A percentile compares a stretch with the other conserved stretches of the same genome.
Evolutionary conservation across 2,797 vertebrate genomes (phyloP).

Genomic region (Epinephelus coioides): DNA sequence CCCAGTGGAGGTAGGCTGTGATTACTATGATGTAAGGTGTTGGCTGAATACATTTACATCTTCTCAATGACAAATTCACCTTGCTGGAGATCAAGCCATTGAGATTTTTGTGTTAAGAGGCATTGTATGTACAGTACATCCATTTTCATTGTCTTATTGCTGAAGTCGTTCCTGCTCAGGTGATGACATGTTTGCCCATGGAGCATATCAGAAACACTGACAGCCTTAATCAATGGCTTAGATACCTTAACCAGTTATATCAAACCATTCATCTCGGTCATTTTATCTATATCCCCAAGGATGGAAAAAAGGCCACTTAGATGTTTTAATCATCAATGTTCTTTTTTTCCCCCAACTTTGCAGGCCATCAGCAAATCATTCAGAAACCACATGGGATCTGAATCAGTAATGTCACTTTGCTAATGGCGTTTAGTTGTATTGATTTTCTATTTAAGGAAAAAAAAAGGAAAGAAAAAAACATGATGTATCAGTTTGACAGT

Average conservation of each 20-base stretch:
- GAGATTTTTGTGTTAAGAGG: conserved; percentile 43
- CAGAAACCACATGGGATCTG: conserved; percentile 45
- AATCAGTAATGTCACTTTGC: conserved; percentile 56
- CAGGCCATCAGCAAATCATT: conserved; percentile 53
- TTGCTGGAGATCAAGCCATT: conserved; percentile 60
- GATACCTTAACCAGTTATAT: conserved; percentile 7
- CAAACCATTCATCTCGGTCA: conserved; percentile 14
- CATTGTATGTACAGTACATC: conserved; percentile 30
- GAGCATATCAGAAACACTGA: conserved; percentile 3
- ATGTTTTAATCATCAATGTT: conserved; percentile 27
- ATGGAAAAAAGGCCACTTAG: conserved; percentile 5
- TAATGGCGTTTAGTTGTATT: conserved; percentile 64
- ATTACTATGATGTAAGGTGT: conserved; percentile 77
- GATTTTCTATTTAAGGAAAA: conserved; percentile 50
- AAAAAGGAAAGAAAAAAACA: conserved; percentile 32
- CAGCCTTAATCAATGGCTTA: not conserved
- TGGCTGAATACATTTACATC: conserved; percentile 78
- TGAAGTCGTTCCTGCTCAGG: not conserved
- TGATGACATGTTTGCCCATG: not conserved
- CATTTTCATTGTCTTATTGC: conserved; percentile 48
- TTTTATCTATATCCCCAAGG: conserved; percentile 24
- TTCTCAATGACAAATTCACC: conserved; percentile 79
- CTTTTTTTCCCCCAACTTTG: conserved; percentile 16
- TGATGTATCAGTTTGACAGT: conserved; percentile 56
- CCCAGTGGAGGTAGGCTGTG: conserved; percentile 67